Conservation (phyloP, 2,888 invertebrate species). For the Dorcus hopei region DNA sequence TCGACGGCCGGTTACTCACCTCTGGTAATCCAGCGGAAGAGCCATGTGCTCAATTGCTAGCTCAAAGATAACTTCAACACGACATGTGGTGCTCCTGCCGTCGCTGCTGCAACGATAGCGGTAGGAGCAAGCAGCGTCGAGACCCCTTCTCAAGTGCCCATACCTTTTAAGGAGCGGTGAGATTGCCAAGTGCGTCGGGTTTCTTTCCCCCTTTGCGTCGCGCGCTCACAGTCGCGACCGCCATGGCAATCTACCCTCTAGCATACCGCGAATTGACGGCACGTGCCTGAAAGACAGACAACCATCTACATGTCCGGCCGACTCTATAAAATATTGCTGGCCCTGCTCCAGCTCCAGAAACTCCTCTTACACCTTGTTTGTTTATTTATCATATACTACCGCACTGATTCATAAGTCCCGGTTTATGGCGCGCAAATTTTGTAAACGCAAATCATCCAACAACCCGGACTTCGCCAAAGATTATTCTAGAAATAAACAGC, state of each 20-base stretch:
- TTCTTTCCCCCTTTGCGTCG: slow-evolving; percentile 35
- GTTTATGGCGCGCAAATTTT: background rate
- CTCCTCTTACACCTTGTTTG: slow-evolving; percentile 8
- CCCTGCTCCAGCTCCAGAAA: slow-evolving; percentile 12
- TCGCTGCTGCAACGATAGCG: slow-evolving; percentile 2
- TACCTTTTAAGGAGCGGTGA: slow-evolving; percentile 50
- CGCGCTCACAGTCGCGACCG: slow-evolving; percentile 15
- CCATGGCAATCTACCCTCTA: slow-evolving; percentile 27
- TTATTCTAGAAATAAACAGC: too few relatives aligned
- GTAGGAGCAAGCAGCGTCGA: slow-evolving; percentile 16
- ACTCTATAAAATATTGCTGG: slow-evolving; percentile 17
- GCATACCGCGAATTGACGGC: slow-evolving; percentile 18
- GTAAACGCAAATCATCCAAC: background rate
- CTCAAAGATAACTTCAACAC: slow-evolving; percentile 28
- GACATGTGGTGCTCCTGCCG: slow-evolving; percentile 24
- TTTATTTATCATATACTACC: slow-evolving; percentile 5
- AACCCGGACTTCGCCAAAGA: background rate
- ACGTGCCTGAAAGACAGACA: slow-evolving; percentile 19
- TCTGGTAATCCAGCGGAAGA: slow-evolving; percentile 37
- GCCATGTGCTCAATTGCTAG: slow-evolving; percentile 35
- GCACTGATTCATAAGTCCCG: background rate
- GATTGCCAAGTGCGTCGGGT: slow-evolving; percentile 48
- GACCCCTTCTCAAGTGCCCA: slow-evolving; percentile 49
- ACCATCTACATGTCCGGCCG: background rate
- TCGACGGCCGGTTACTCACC: slow-evolving; percentile 41